Conservation (phyloP, 2,113 vertebrate species). For the Coryphaenoides rupestris region DNA sequence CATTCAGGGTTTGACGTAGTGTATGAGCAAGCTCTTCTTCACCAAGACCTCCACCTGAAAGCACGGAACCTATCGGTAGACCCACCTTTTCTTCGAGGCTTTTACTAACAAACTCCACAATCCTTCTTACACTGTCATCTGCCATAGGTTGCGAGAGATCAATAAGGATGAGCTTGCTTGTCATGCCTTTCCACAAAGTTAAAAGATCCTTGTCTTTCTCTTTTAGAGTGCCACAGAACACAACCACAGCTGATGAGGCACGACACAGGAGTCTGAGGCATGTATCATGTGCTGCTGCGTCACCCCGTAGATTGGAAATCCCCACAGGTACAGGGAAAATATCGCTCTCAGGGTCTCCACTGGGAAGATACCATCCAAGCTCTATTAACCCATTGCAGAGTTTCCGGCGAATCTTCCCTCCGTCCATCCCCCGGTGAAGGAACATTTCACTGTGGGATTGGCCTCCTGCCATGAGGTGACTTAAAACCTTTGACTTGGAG, state of each 20-base stretch:
- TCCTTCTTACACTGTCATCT: constrained; percentile 21
- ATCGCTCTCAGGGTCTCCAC: constrained; percentile 33
- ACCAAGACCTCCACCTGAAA: constrained; percentile 39
- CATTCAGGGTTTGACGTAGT: constrained; percentile 41
- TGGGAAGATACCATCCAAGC: constrained; percentile 73
- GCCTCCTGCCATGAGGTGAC: constrained; percentile 54
- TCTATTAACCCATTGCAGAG: constrained; percentile 78
- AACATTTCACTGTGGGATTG: constrained; percentile 59
- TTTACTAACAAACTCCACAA: constrained; percentile 30
- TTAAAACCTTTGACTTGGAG: constrained; percentile 80
- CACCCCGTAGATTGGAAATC: constrained; percentile 72
- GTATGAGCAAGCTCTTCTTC: constrained; percentile 48
- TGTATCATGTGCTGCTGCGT: constrained; percentile 56
- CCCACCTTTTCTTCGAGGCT: constrained; percentile 39
- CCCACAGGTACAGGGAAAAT: constrained; percentile 65
- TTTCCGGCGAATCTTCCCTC: constrained; percentile 55
- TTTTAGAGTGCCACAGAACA: constrained; percentile 67
- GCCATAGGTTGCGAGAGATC: constrained; percentile 40
- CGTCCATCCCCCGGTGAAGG: constrained; percentile 63
- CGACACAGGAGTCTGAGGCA: constrained; percentile 68
- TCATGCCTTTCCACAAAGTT: constrained; percentile 48
- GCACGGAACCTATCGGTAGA: constrained; percentile 41
- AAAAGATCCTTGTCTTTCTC: constrained; percentile 69
- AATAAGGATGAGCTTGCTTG: constrained; percentile 56
- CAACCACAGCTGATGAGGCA: constrained; percentile 70